Evolutionary conservation across 1,140 invertebrate genomes (phyloP).

Genomic region (Leguminivora glycinivorella): DNA sequence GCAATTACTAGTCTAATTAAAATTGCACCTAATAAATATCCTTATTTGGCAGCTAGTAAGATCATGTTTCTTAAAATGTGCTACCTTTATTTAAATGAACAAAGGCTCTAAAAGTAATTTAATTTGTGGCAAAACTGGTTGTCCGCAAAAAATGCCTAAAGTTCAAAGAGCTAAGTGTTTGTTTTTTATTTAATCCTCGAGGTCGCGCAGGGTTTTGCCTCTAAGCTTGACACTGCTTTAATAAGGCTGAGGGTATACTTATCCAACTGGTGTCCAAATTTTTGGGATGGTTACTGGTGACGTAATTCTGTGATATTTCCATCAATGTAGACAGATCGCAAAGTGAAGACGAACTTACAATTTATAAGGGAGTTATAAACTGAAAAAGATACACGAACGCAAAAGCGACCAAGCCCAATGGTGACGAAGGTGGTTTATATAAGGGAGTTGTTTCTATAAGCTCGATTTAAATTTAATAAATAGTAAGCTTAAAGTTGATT

Average conservation of each 20-base stretch:
- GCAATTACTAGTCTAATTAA: too few relatives aligned
- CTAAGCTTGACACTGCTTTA: constrained; percentile 39
- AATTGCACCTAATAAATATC: too few relatives aligned
- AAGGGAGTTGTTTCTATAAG: too few relatives aligned
- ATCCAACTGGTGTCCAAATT: neutral
- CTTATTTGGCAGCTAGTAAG: neutral
- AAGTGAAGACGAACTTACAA: neutral
- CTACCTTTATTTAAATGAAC: constrained; percentile 41
- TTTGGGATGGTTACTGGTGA: neutral
- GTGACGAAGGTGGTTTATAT: too few relatives aligned
- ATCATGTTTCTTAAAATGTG: neutral
- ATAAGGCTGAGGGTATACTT: constrained; percentile 34
- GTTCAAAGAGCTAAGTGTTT: constrained; percentile 55
- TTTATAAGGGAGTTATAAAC: neutral
- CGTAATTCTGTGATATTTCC: neutral
- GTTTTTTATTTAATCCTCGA: constrained; percentile 56
- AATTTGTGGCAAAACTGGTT: constrained; percentile 47
- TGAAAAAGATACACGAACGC: too few relatives aligned
- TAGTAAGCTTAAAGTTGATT: too few relatives aligned
- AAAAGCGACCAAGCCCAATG: too few relatives aligned
- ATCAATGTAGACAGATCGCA: too few relatives aligned
- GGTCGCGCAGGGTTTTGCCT: constrained; percentile 47
- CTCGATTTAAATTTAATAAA: too few relatives aligned
- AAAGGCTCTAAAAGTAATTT: constrained; percentile 45
- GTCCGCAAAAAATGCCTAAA: constrained; percentile 55